phyloP scores from a whole-genome alignment of 2,888 invertebrate genomes.

The Octodonta nipae region DNA sequence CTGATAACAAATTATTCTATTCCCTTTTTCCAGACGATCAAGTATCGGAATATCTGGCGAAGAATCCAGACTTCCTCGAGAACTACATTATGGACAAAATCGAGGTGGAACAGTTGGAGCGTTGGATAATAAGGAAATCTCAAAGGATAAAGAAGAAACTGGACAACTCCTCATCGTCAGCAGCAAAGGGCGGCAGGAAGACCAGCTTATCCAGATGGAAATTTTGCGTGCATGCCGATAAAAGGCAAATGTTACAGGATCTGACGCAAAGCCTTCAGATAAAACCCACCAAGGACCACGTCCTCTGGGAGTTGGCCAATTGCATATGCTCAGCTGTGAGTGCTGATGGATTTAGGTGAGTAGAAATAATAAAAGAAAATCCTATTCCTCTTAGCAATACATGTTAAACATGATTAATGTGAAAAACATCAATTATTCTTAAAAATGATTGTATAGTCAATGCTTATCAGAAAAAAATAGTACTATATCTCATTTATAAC shows the following conservation, averaged over 20 bases:
- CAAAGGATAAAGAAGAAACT: slow-evolving; percentile 38
- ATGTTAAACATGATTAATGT: too few species aligned
- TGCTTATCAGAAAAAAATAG: too few species aligned
- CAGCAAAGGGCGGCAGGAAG: slow-evolving; percentile 34
- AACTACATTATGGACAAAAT: slow-evolving; percentile 49
- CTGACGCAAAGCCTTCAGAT: slow-evolving; percentile 48
- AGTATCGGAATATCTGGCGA: slow-evolving; percentile 42
- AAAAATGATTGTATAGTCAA: too few species aligned
- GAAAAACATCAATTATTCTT: too few species aligned
- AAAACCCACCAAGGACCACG: slow-evolving; percentile 47
- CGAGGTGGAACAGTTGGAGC: slow-evolving; percentile 48
- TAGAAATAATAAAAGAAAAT: background rate
- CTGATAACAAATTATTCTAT: too few species aligned
- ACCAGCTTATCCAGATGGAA: slow-evolving; percentile 43
- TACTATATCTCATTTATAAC: too few species aligned
- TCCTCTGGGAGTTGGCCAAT: slow-evolving; percentile 52
- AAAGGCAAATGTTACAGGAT: slow-evolving; percentile 48
- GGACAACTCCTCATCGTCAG: too few species aligned
- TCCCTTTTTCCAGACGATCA: slow-evolving; percentile 28
- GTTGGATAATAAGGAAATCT: slow-evolving; percentile 49
- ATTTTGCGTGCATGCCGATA: slow-evolving; percentile 51
- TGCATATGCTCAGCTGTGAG: slow-evolving; percentile 52
- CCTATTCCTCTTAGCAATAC: too few species aligned
- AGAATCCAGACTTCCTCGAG: slow-evolving; percentile 53
- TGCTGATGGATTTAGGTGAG: slow-evolving; percentile 46